phyloP scores from a whole-genome alignment of 2,113 vertebrate genomes.

The Carassius gibelio region DNA sequence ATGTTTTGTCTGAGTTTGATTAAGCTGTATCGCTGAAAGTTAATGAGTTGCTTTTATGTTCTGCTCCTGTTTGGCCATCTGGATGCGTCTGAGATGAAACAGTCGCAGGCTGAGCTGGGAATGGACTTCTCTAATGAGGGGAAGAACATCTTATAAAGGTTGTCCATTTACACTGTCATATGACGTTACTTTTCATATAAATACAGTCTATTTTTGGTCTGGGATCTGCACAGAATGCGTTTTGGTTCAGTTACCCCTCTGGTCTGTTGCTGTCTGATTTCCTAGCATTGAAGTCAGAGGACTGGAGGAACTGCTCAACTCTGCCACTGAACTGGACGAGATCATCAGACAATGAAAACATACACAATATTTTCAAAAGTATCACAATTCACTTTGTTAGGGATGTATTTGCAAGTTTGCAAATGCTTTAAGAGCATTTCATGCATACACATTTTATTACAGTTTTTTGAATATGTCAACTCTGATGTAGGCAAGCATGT shows the following conservation, averaged over 20 bases:
- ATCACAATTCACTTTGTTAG: too few relatives aligned
- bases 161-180: neutral
- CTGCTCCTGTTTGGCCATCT: slow-evolving; percentile 79
- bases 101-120: slow-evolving; percentile 85
- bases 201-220: neutral
- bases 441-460: too few relatives aligned
- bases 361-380: too few relatives aligned
- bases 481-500: too few relatives aligned
- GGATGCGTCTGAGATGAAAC: slow-evolving; percentile 89
- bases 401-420: too few relatives aligned
- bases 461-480: too few relatives aligned
- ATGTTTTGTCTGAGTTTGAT: slow-evolving; percentile 29
- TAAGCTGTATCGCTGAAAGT: neutral
- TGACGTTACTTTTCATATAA: neutral
- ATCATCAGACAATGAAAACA: slow-evolving; percentile 69
- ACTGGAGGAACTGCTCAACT: slow-evolving; percentile 76
- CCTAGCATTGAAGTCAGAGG: neutral
- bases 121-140: slow-evolving; percentile 82
- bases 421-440: too few relatives aligned
- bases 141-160: slow-evolving; percentile 88
- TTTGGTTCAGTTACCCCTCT: neutral
- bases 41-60: slow-evolving; percentile 3
- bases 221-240: neutral
- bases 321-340: slow-evolving; percentile 84
- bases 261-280: neutral